A percentile compares a stretch with the other conserved stretches of the same genome.
phyloP scores from a whole-genome alignment of 2,113 vertebrate species.

The Cepphus grylle region DNA sequence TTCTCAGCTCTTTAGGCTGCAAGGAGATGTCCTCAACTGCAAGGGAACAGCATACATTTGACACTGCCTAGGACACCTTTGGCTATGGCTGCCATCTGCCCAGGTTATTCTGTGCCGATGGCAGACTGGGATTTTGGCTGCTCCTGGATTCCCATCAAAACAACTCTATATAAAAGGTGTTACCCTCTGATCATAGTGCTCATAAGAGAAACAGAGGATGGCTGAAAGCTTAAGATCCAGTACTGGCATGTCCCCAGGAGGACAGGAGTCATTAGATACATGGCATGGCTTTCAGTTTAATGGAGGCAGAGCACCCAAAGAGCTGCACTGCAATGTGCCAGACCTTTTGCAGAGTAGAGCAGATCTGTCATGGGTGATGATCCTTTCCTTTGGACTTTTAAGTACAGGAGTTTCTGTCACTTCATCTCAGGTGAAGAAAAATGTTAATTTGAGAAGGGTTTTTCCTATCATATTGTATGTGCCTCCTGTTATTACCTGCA shows the following conservation, averaged over 20 bases:
- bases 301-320: background rate
- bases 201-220: too few relatives aligned
- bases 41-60: background rate
- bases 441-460: background rate
- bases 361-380: accelerated
- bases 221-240: background rate
- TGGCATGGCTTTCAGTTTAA: too few relatives aligned
- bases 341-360: background rate
- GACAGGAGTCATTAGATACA: accelerated
- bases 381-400: background rate
- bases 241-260: background rate
- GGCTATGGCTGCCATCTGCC: background rate
- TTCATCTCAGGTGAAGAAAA: background rate
- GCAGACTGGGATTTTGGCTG: background rate
- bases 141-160: background rate
- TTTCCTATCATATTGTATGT: accelerated
- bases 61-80: background rate
- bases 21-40: background rate
- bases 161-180: accelerated
- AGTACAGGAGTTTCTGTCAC: accelerated
- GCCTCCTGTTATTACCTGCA: background rate
- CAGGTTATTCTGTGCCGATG: background rate
- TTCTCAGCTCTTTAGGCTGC: background rate
- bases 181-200: background rate
- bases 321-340: background rate